phyloP scores from a whole-genome alignment of 1,140 invertebrate genomes.

The Drosophila watanabei region DNA sequence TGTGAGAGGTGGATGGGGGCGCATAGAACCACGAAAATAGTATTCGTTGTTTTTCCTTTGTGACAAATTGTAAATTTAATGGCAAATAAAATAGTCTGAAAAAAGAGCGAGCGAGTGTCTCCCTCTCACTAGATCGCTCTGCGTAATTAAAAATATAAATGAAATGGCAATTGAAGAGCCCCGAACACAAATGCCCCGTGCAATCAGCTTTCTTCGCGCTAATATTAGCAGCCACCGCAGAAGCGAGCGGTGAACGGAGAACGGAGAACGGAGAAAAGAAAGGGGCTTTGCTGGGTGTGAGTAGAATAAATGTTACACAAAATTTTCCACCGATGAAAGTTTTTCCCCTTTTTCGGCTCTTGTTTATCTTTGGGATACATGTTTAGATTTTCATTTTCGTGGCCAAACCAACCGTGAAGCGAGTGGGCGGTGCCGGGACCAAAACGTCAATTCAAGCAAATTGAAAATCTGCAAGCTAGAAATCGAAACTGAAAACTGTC shows the following conservation, averaged over 20 bases:
- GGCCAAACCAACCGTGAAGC: conserved; percentile 25
- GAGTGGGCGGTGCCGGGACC: conserved; percentile 14
- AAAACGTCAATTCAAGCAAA: conserved; percentile 59
- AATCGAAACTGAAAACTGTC: conserved; percentile 66
- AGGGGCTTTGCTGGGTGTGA: conserved; percentile 1
- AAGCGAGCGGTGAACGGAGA: conserved; percentile 9
- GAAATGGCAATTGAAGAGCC: conserved; percentile 43
- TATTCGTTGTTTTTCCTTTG: conserved; percentile 16
- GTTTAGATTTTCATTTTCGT: conserved; percentile 45
- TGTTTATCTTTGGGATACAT: conserved; percentile 30
- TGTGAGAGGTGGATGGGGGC: conserved; percentile 1
- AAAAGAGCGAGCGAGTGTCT: neutral
- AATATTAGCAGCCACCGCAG: conserved; percentile 32
- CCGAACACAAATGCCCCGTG: conserved; percentile 30
- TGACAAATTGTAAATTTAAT: conserved; percentile 69
- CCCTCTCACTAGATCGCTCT: conserved; percentile 25
- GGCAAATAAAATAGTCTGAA: conserved; percentile 55
- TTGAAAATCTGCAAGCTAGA: conserved; percentile 50
- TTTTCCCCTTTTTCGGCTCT: conserved; percentile 31
- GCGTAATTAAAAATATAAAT: conserved; percentile 53
- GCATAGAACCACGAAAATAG: conserved; percentile 39
- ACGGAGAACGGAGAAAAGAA: neutral
- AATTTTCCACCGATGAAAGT: conserved; percentile 48
- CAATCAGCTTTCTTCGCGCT: conserved; percentile 46
- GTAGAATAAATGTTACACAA: conserved; percentile 35